Evolutionary conservation across 1,140 invertebrate species (phyloP), one percentile per base, ranked within the genome.

Genomic region (Rhagoletis zephyria): DNA sequence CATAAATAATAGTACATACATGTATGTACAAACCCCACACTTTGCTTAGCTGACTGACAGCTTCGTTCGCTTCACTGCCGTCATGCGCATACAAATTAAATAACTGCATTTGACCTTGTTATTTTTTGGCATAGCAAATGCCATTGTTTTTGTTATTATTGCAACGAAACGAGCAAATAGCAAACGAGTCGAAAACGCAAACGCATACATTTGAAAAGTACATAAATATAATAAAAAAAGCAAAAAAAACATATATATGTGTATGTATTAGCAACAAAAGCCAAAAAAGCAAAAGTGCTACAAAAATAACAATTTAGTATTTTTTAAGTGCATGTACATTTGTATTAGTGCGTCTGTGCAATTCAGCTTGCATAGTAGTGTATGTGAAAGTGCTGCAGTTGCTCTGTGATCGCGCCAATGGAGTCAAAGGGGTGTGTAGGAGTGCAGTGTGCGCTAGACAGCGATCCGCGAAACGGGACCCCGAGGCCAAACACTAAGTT

Each of bases 61-160:
- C 67, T 74, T 48, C 42, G 67, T 16, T 77, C 16, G 70, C 45
- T 77, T 56, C 6, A 48, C 74, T 81, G 74, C 74, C 48, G 74
- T 81, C 74, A 81, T 81, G 74, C 74, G 85, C 60, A 87, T 87
- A 87, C 61, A 70, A 91, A 92, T 91, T 91, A 91, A 91, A 90
- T 91, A 91, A 91, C 91, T 92, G 91, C 91, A 91, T 91, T 91
- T 91, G 91, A 91, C 91, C 91, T 91, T 91, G 91, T 91, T 91
- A 92, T 42, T 85, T 85, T 85, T 85, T 85, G 85, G 85, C 85
- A 63, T 85, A 61, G n/a, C 51, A 42, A 61, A 61, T 85, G 10
- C 85, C 45, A 59, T 63, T 40, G 30, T 85, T 63, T 12, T 85
- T 85, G 40, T 85, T 85, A 30, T 85, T 85, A 61, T 85, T 85